Conservation (phyloP, 2,113 vertebrate genomes). For the Ochotona curzoniae region DNA sequence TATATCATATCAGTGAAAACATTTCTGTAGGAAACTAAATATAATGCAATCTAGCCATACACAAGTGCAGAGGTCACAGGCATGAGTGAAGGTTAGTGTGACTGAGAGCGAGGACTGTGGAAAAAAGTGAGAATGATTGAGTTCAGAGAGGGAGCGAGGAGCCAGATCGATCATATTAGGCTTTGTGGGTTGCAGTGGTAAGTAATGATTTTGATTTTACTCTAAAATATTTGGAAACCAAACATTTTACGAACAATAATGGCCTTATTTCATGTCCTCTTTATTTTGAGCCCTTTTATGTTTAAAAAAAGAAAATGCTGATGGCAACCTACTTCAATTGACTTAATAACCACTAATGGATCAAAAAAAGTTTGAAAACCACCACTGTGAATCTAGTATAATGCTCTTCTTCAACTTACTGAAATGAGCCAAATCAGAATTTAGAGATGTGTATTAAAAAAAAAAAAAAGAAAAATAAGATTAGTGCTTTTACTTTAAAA, state of each 20-base stretch:
- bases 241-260: neutral
- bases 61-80: neutral
- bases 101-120: neutral
- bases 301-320: neutral
- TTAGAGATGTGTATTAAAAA: constrained; percentile 13
- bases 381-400: constrained; percentile 8
- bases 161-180: neutral
- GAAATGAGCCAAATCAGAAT: constrained; percentile 57
- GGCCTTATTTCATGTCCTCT: constrained; percentile 41
- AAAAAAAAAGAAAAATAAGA: neutral
- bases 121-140: neutral
- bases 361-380: constrained; percentile 48
- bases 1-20: constrained; percentile 13
- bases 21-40: constrained; percentile 4
- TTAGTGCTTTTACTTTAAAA: constrained; percentile 29
- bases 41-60: neutral
- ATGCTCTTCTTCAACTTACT: constrained; percentile 51
- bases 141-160: neutral
- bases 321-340: neutral
- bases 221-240: constrained; percentile 35
- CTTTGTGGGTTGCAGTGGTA: neutral
- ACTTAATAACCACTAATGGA: neutral
- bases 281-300: constrained; percentile 11
- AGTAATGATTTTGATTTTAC: constrained; percentile 30
- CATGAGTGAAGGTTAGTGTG: neutral